Evolutionary conservation across 2,888 invertebrate genomes (phyloP).

Genomic region (Drosophila diplacantha): DNA sequence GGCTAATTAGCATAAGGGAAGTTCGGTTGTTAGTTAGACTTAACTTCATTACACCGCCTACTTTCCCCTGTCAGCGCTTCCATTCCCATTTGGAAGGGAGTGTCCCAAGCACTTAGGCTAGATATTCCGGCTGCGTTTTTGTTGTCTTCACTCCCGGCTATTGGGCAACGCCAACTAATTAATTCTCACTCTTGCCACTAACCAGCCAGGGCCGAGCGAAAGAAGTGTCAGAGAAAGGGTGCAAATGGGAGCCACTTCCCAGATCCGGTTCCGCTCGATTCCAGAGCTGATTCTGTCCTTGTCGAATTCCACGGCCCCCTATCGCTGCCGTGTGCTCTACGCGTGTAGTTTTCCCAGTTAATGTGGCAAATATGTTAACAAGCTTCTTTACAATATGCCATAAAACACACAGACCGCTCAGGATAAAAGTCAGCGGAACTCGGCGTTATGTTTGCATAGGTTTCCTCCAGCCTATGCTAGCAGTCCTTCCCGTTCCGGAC

Average conservation of each 20-base stretch:
- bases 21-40: conserved; percentile 10
- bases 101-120: conserved; percentile 3
- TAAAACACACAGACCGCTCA: conserved; percentile 49
- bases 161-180: conserved; percentile 6
- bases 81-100: conserved; percentile 1
- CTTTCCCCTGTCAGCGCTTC: not conserved
- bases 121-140: conserved; percentile 2
- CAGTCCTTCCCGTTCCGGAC: conserved; percentile 24
- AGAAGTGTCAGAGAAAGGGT: conserved; percentile 1
- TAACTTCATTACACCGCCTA: conserved; percentile 4
- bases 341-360: conserved; percentile 60
- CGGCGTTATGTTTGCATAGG: conserved; percentile 63
- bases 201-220: not conserved
- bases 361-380: conserved; percentile 71
- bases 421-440: conserved; percentile 67
- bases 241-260: not conserved
- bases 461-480: conserved; percentile 20
- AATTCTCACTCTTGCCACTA: conserved; percentile 4
- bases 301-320: not conserved
- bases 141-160: conserved; percentile 2
- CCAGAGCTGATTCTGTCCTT: not conserved
- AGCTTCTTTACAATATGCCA: conserved; percentile 68
- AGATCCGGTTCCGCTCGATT: no score
- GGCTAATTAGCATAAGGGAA: conserved; percentile 17
- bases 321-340: conserved; percentile 1